Conservation (phyloP, 1,140 invertebrate genomes). For the Pristionchus pacificus region DNA sequence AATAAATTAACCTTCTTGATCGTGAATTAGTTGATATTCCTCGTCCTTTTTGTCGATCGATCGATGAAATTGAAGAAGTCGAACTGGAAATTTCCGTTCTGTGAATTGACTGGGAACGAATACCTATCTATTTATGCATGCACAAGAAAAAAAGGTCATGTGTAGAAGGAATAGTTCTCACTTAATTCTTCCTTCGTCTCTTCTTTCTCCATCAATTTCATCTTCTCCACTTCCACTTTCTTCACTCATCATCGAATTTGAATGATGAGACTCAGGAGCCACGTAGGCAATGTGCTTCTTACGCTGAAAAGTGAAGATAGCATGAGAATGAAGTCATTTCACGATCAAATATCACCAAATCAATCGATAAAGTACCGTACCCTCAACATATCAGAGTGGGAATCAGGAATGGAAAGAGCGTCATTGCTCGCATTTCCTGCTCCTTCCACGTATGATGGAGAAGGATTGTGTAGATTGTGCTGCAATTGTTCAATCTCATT, state of each 20-base stretch:
- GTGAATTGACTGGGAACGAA: conserved; percentile 10
- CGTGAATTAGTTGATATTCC: background rate
- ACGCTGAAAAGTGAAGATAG: conserved; percentile 39
- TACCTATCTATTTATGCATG: background rate
- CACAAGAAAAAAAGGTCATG: no score
- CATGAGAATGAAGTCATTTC: no score
- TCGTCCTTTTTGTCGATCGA: no score
- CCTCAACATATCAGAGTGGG: conserved; percentile 36
- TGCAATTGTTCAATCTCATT: conserved; percentile 23
- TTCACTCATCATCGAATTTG: conserved; percentile 56
- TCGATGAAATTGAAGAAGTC: background rate
- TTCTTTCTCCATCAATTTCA: conserved; percentile 12
- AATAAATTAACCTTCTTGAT: background rate
- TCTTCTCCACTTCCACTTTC: conserved; percentile 40
- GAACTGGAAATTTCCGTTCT: conserved; percentile 7
- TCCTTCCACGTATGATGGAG: conserved; percentile 50
- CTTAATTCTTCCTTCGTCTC: no score
- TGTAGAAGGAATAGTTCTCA: no score
- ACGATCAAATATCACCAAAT: background rate
- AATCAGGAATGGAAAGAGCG: conserved; percentile 45
- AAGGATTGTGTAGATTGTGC: conserved; percentile 52
- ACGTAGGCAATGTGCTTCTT: conserved; percentile 57
- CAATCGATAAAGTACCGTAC: background rate
- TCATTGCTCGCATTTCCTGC: conserved; percentile 33
- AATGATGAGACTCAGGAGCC: conserved; percentile 54